Percentiles rank a stretch among this genome's conserved stretches.
Evolutionary conservation across 2,797 vertebrate species (phyloP).

Genomic region (Sparidentex hasta): DNA sequence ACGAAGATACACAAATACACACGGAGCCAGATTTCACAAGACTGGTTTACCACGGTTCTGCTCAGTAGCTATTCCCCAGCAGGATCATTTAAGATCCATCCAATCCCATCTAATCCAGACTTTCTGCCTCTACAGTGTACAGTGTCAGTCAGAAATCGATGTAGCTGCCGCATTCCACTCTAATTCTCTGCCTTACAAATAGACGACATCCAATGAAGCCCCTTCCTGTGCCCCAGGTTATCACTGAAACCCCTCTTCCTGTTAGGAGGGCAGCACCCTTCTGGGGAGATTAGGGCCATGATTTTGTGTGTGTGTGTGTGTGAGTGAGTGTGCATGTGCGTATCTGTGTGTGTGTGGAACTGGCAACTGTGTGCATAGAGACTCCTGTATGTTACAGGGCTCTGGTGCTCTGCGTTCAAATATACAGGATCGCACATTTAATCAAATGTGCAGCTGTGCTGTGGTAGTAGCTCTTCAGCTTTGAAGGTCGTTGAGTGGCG

Average conservation of each 20-base stretch:
- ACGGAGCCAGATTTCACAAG: conserved; percentile 6
- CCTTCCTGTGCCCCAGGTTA: conserved; percentile 73
- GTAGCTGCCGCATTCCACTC: conserved; percentile 53
- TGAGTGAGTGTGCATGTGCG: background rate
- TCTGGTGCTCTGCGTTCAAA: conserved; percentile 13
- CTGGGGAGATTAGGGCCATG: conserved; percentile 47
- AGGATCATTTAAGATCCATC: conserved; percentile 29
- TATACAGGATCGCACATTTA: background rate
- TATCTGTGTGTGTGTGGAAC: background rate
- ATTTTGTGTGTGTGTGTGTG: conserved; percentile 29
- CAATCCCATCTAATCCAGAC: conserved; percentile 38
- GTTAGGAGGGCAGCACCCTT: conserved; percentile 62
- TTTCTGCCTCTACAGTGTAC: conserved; percentile 21
- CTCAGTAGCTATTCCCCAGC: conserved; percentile 27
- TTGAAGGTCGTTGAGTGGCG: conserved; percentile 15
- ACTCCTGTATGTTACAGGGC: background rate
- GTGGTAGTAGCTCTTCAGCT: background rate
- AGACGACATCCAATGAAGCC: conserved; percentile 51
- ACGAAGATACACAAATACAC: conserved; percentile 33
- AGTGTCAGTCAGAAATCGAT: conserved; percentile 44
- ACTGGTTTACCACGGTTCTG: background rate
- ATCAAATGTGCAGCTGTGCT: background rate
- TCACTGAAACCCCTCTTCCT: conserved; percentile 75
- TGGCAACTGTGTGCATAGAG: background rate
- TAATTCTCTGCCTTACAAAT: conserved; percentile 47